Evolutionary conservation across 1,140 invertebrate species (phyloP), one percentile per base, ranked within the genome.

Genomic region (Oryzaephilus surinamensis): DNA sequence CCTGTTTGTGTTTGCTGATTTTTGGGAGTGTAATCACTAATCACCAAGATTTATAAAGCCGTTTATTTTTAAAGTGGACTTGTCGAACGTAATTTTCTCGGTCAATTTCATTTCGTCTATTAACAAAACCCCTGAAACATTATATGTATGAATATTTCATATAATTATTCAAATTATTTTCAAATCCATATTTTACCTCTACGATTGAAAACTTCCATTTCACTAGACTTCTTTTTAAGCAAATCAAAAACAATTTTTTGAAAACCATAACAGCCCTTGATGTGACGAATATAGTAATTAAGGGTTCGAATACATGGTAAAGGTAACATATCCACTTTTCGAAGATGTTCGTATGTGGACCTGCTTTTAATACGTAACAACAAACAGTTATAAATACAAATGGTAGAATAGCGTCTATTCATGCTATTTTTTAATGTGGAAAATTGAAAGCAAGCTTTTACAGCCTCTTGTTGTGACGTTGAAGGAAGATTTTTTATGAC

Each of bases 21-120:
- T 2, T 46, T 6, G 30, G 51, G 44, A 10, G 54, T 57, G 23
- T 52, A 43, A 10, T 48, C 15, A 0, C 56, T n/a, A n/a, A n/a
- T n/a, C n/a, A n/a, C n/a, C 53, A 5, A 57, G 35, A 42, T 55
- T 32, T 5, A 39, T 40, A 15, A 54, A 55, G 5, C 46, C 48
- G 23, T 21, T 8, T 11, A 52, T 19, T 39, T 44, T n/a, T 13
- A 52, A 24, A 5, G 28, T 24, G 21, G 44, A 33, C 7, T 40
- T 27, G 36, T 49, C 36, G 17, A 52, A 44, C 21, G 8, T 23
- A 15, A 20, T 27, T 17, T 4, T 14, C 8, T 14, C 13, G 7
- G 21, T 14, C 10, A 40, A 12, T 40, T 32, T 40, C 8, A 28
- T 32, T 21, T 40, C 19, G 18, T 40, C 26, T 14, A 40, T 11